phyloP scores from a whole-genome alignment of 1,140 invertebrate genomes.

The Atta cephalotes region DNA sequence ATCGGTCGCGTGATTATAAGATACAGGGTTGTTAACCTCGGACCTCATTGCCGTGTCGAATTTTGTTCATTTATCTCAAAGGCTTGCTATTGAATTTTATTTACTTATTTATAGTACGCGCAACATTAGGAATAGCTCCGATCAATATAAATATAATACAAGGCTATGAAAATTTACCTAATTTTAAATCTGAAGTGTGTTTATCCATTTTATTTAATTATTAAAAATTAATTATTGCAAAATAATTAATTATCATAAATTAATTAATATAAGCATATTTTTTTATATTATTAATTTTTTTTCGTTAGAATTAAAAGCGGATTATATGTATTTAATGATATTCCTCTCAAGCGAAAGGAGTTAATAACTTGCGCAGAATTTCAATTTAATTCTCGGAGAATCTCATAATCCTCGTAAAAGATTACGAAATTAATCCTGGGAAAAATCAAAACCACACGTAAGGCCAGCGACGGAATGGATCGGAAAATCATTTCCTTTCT shows the following conservation, averaged over 20 bases:
- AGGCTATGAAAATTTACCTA: not conserved
- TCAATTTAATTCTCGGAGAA: slow-evolving; percentile 35
- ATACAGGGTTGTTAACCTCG: slow-evolving; percentile 39
- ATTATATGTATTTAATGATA: not conserved
- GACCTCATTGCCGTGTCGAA: not conserved
- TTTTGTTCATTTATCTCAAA: not conserved
- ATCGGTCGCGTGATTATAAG: slow-evolving; percentile 24
- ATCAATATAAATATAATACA: not conserved
- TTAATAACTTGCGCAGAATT: slow-evolving; percentile 37
- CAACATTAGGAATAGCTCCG: not conserved
- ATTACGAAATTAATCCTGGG: slow-evolving; percentile 45
- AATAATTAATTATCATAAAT: not conserved
- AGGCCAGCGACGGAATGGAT: slow-evolving; percentile 59
- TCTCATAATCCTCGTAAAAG: slow-evolving; percentile 36
- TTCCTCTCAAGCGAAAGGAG: slow-evolving; percentile 12
- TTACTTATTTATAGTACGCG: not conserved
- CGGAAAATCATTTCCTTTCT: not conserved
- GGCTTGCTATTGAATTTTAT: not conserved
- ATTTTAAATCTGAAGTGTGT: not conserved
- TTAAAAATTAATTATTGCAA: slow-evolving; percentile 8
- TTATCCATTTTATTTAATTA: slow-evolving; percentile 2
- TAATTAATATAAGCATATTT: not conserved
- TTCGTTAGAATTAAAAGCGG: not conserved
- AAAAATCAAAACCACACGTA: slow-evolving; percentile 46
- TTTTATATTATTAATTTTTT: not conserved